phyloP scores from a whole-genome alignment of 2,888 invertebrate species.

The Polietes domitor region DNA sequence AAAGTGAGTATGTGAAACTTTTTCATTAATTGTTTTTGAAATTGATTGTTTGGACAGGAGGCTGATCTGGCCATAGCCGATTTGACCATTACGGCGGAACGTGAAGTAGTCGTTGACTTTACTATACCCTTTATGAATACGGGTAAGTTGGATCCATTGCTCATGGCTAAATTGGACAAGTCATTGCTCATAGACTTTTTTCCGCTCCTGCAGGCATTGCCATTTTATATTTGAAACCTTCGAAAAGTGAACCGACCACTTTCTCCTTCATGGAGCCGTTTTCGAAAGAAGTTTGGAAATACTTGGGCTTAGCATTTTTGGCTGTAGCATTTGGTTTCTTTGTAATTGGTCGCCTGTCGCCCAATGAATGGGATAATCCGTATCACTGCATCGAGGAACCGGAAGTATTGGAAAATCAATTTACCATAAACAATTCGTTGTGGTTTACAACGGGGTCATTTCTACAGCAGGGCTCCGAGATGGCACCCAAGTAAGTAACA shows the following conservation, averaged over 20 bases:
- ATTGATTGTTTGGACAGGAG: slow-evolving; percentile 82
- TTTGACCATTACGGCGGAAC: slow-evolving; percentile 91
- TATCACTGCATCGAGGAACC: slow-evolving; percentile 92
- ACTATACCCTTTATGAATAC: slow-evolving; percentile 98
- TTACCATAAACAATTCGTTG: slow-evolving; percentile 90
- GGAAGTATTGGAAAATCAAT: slow-evolving; percentile 91
- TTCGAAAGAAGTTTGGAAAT: slow-evolving; percentile 91
- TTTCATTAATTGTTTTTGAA: neutral
- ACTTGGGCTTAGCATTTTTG: slow-evolving; percentile 89
- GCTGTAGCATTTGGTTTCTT: slow-evolving; percentile 89
- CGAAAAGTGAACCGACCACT: slow-evolving; percentile 90
- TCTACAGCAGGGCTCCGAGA: slow-evolving; percentile 93
- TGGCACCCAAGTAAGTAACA: slow-evolving; percentile 89
- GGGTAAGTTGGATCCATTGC: slow-evolving; percentile 81
- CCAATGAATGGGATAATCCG: slow-evolving; percentile 94
- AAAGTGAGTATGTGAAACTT: too few relatives aligned
- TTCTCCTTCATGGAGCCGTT: slow-evolving; percentile 97
- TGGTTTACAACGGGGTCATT: slow-evolving; percentile 94
- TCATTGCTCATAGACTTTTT: neutral
- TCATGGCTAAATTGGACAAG: neutral
- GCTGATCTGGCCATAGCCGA: slow-evolving; percentile 96
- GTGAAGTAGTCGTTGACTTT: slow-evolving; percentile 94
- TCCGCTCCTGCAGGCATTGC: slow-evolving; percentile 85
- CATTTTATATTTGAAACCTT: slow-evolving; percentile 93
- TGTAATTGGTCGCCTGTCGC: slow-evolving; percentile 89